Conservation (phyloP, 2,888 invertebrate species). For the Galerucella pusilla region DNA sequence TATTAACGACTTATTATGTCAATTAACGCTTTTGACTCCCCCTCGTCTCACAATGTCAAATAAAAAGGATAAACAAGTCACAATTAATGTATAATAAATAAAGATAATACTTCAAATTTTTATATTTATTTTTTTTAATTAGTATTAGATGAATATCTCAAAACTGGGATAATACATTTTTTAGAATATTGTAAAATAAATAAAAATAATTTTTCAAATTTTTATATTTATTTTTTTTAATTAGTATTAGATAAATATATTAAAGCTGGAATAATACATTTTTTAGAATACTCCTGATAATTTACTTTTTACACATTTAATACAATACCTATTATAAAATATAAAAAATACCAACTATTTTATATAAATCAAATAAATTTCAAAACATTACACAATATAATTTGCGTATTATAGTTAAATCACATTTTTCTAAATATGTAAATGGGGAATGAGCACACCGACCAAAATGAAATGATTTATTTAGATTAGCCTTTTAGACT, state of each 20-base stretch:
- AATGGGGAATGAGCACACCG: too few relatives aligned
- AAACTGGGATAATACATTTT: slow-evolving; percentile 21
- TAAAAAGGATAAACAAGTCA: too few relatives aligned
- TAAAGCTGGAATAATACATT: slow-evolving; percentile 22
- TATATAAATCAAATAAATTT: not conserved
- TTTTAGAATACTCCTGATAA: not conserved
- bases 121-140: slow-evolving; percentile 8
- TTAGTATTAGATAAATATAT: slow-evolving; percentile 1
- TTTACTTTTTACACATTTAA: not conserved
- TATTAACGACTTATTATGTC: too few relatives aligned
- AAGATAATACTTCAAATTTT: not conserved
- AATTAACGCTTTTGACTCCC: too few relatives aligned
- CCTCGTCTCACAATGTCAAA: too few relatives aligned
- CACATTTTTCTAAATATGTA: not conserved
- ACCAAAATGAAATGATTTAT: too few relatives aligned
- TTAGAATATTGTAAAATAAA: not conserved
- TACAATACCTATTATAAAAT: not conserved
- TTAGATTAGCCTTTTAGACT: too few relatives aligned
- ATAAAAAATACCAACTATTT: not conserved
- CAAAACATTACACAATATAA: not conserved
- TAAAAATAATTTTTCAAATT: not conserved
- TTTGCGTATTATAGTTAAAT: not conserved
- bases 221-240: slow-evolving; percentile 3
- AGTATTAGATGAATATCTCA: not conserved
- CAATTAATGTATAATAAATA: too few relatives aligned